phyloP scores from a whole-genome alignment of 1,140 invertebrate genomes.

The Saxidomus purpurata region DNA sequence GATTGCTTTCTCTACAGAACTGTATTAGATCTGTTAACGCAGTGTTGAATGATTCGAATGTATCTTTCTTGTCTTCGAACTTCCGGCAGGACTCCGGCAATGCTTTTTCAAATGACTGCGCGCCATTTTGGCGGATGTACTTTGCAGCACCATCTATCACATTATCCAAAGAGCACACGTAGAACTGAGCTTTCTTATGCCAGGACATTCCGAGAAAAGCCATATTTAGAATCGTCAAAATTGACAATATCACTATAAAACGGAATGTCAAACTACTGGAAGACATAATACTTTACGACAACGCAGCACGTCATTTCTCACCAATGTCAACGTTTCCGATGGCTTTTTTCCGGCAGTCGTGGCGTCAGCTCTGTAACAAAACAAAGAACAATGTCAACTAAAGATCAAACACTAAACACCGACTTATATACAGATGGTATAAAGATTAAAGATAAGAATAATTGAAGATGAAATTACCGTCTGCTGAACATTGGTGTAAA shows the following conservation, averaged over 20 bases:
- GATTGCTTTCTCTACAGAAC: neutral
- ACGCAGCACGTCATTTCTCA: neutral
- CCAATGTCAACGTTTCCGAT: neutral
- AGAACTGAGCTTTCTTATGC: neutral
- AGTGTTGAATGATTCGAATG: neutral
- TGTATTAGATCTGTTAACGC: conserved; percentile 6
- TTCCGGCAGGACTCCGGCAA: conserved; percentile 35
- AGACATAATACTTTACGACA: conserved; percentile 26
- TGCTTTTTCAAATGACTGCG: neutral
- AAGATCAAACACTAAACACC: no score
- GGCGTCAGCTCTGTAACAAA: neutral
- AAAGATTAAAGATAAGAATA: no score
- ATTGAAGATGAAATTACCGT: no score
- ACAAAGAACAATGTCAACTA: no score
- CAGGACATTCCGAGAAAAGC: conserved; percentile 39
- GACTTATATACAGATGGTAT: no score
- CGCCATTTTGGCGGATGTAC: conserved; percentile 44
- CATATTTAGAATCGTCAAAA: conserved; percentile 58
- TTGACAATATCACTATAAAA: conserved; percentile 38
- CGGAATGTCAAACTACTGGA: conserved; percentile 37
- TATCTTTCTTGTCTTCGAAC: neutral
- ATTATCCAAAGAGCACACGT: conserved; percentile 42
- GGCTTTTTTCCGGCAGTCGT: neutral
- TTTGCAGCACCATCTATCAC: conserved; percentile 43
- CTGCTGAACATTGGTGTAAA: neutral